phyloP scores from a whole-genome alignment of 2,888 invertebrate species.

The Gasteruption jaculator region DNA sequence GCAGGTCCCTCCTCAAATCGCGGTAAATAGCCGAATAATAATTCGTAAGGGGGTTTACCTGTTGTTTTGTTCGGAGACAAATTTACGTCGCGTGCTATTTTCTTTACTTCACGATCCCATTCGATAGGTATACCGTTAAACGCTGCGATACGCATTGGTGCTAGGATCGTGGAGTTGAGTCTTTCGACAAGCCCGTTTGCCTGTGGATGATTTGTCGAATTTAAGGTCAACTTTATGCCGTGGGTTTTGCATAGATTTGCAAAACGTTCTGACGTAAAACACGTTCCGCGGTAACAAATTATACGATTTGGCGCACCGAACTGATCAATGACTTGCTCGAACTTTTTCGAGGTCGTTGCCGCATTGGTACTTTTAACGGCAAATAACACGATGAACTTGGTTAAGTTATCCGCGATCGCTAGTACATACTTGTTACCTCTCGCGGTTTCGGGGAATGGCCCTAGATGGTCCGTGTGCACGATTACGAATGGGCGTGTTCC shows the following conservation, averaged over 20 bases:
- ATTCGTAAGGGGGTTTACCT: not conserved
- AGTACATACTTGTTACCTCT: conserved; percentile 24
- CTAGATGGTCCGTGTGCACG: conserved; percentile 27
- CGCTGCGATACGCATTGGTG: conserved; percentile 4
- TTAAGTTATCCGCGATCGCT: conserved; percentile 25
- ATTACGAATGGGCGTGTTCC: conserved; percentile 26
- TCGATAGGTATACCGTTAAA: not conserved
- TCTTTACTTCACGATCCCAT: not conserved
- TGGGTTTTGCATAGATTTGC: conserved; percentile 17
- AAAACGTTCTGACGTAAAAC: too few species aligned
- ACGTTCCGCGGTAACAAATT: too few species aligned
- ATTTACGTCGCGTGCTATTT: not conserved
- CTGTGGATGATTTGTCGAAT: too few species aligned
- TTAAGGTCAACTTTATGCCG: conserved; percentile 19
- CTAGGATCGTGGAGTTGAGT: conserved; percentile 11
- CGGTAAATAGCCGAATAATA: conserved; percentile 7
- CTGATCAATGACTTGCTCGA: too few species aligned
- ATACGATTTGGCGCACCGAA: too few species aligned
- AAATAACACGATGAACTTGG: conserved; percentile 18
- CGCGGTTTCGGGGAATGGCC: conserved; percentile 18
- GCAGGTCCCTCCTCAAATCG: too few species aligned
- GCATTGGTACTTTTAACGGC: too few species aligned
- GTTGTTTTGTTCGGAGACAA: not conserved
- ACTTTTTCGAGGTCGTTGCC: too few species aligned
- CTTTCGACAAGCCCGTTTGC: conserved; percentile 23